Percentiles rank a stretch among this genome's conserved stretches.
These are phyloP conservation scores for Lissocephala sabroskyi DNA, from an alignment of 2,888 invertebrate species.

Conservation along the genomic window DNA sequence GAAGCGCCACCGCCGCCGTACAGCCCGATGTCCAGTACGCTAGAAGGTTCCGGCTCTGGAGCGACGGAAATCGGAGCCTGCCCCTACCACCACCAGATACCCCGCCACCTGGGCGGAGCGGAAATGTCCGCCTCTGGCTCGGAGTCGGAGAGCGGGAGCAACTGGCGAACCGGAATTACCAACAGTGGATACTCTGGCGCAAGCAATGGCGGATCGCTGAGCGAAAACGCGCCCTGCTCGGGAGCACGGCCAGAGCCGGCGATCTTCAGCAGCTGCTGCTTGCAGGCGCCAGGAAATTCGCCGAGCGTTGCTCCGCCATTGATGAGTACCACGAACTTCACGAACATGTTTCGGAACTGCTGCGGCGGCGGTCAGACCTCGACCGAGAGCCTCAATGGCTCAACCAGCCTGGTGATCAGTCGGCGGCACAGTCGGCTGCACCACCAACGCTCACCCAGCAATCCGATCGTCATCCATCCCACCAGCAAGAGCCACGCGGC, in stretches of 20 bases:
- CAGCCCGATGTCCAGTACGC: slow-evolving; percentile 35
- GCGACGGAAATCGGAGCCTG: too few relatives aligned
- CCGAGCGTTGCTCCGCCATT: slow-evolving; percentile 35
- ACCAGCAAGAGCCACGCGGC: slow-evolving; percentile 14
- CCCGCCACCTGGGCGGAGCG: slow-evolving; percentile 17
- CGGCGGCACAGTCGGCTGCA: slow-evolving; percentile 21
- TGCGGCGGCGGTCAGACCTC: slow-evolving; percentile 43
- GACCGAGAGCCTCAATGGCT: slow-evolving; percentile 45
- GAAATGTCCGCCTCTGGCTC: slow-evolving; percentile 29
- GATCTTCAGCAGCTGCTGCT: background rate
- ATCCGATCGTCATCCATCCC: slow-evolving; percentile 3
- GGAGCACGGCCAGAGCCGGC: slow-evolving; percentile 5
- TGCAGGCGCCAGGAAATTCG: slow-evolving; percentile 19
- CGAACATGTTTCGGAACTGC: slow-evolving; percentile 65
- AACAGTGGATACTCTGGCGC: slow-evolving; percentile 60
- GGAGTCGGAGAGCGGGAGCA: slow-evolving; percentile 20
- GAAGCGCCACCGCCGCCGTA: slow-evolving; percentile 48
- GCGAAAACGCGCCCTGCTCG: slow-evolving; percentile 50
- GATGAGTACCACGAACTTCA: slow-evolving; percentile 28
- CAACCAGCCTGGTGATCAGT: slow-evolving; percentile 10
- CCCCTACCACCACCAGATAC: slow-evolving; percentile 22
- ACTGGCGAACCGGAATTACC: slow-evolving; percentile 33
- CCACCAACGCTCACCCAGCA: slow-evolving; percentile 19
- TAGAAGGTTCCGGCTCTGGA: slow-evolving; percentile 40
- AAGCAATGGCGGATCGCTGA: slow-evolving; percentile 63